Conservation (phyloP, 2,113 vertebrate genomes). For the Probosciger aterrimus region DNA sequence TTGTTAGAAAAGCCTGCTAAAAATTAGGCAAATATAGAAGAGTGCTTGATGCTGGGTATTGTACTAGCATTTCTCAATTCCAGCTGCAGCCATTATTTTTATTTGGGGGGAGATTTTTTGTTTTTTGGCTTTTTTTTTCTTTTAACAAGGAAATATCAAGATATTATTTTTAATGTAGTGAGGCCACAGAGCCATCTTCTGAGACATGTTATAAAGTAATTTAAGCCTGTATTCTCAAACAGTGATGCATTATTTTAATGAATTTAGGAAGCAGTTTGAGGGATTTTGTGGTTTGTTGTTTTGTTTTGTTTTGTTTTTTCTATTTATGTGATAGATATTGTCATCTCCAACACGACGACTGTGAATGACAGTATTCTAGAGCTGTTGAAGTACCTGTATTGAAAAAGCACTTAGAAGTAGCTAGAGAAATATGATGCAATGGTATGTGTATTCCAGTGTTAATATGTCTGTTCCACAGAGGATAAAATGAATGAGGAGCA, state of each 20-base stretch:
- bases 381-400: background rate
- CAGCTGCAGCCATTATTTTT: background rate
- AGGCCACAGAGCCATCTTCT: background rate
- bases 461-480: background rate
- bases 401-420: background rate
- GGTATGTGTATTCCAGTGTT: background rate
- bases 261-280: background rate
- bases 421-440: background rate
- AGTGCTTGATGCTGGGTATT: background rate
- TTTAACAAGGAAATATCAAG: background rate
- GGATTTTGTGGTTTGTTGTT: background rate
- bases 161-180: background rate
- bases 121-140: background rate
- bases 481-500: background rate
- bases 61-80: background rate
- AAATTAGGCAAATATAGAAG: background rate
- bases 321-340: background rate
- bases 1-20: background rate
- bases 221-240: background rate
- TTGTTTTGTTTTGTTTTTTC: background rate
- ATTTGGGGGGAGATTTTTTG: too few species aligned
- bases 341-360: background rate
- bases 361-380: background rate
- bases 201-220: rapidly evolving
- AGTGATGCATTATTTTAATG: background rate